These are phyloP conservation scores for Belgica antarctica DNA, from an alignment of 2,888 invertebrate genomes.

Conservation along the genomic window DNA sequence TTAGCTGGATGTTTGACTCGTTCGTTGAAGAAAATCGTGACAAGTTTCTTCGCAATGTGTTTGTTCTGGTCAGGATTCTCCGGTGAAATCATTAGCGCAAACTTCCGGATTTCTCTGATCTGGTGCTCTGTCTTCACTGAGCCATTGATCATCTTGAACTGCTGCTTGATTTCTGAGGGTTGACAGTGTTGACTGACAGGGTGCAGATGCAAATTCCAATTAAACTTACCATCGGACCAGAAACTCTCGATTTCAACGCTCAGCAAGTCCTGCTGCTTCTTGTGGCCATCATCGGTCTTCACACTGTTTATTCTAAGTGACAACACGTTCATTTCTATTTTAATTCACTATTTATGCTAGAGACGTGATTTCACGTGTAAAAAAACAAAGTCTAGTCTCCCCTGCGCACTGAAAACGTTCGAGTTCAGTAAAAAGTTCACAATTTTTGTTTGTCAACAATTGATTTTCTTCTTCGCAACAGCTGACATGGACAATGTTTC, in stretches of 20 bases:
- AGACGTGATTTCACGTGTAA: not conserved
- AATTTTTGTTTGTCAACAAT: no score
- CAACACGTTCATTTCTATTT: not conserved
- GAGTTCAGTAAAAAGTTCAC: no score
- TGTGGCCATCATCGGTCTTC: not conserved
- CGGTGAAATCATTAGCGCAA: not conserved
- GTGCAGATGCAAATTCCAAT: not conserved
- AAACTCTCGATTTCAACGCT: not conserved
- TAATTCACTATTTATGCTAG: not conserved
- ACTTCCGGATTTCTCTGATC: not conserved
- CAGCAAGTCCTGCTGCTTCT: not conserved
- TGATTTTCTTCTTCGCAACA: no score
- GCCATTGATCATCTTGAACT: not conserved
- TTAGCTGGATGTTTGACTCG: constrained; percentile 32
- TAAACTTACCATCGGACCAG: not conserved
- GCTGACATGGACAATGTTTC: not conserved
- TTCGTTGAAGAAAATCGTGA: not conserved
- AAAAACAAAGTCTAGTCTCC: no score
- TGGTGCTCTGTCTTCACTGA: not conserved
- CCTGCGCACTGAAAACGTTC: no score
- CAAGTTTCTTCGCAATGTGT: not conserved
- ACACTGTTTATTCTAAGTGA: not conserved
- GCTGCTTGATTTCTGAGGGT: not conserved
- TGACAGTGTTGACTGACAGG: not conserved
- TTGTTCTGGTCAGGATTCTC: not conserved